A percentile compares a stretch with the other conserved stretches of the same genome.
Evolutionary conservation across 2,888 invertebrate genomes (phyloP).

Genomic region (Drosophila colorata): DNA sequence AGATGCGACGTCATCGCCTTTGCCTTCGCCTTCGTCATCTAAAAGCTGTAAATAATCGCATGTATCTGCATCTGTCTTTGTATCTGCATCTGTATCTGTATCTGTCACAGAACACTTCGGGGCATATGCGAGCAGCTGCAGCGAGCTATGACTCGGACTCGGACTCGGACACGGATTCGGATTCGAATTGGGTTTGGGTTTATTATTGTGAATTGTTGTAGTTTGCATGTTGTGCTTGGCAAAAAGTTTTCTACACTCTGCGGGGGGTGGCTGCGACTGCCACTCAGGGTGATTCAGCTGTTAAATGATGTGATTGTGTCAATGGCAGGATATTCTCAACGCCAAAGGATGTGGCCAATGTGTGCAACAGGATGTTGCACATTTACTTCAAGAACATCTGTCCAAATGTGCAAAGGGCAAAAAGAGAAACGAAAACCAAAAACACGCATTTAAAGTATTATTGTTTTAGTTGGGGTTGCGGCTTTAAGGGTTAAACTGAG

Average conservation of each 20-base stretch:
- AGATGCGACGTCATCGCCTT: slow-evolving; percentile 41
- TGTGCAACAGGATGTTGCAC: slow-evolving; percentile 77
- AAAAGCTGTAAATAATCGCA: slow-evolving; percentile 37
- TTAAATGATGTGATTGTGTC: slow-evolving; percentile 36
- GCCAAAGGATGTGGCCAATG: slow-evolving; percentile 36
- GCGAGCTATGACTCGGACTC: slow-evolving; percentile 19
- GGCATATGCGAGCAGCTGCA: slow-evolving; percentile 58
- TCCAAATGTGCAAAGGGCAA: slow-evolving; percentile 12
- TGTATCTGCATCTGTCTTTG: slow-evolving; percentile 25
- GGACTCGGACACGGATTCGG: slow-evolving; percentile 17
- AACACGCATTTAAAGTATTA: slow-evolving; percentile 24
- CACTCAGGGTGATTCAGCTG: slow-evolving; percentile 33
- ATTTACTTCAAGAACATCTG: slow-evolving; percentile 66
- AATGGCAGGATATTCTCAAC: slow-evolving; percentile 11
- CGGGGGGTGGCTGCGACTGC: slow-evolving; percentile 2
- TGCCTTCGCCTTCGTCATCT: slow-evolving; percentile 15
- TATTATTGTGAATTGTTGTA: slow-evolving; percentile 22
- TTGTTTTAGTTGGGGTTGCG: slow-evolving; percentile 42
- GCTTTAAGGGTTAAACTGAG: slow-evolving; percentile 58
- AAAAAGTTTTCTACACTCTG: slow-evolving; percentile 6
- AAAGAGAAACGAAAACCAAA: slow-evolving; percentile 6
- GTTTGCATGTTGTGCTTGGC: slow-evolving; percentile 20
- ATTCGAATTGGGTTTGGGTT: slow-evolving; percentile 9
- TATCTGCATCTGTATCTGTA: slow-evolving; percentile 15
- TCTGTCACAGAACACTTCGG: slow-evolving; percentile 6